These are phyloP conservation scores for Drosophila picticornis DNA, from an alignment of 2,888 invertebrate genomes.

Conservation along the genomic window DNA sequence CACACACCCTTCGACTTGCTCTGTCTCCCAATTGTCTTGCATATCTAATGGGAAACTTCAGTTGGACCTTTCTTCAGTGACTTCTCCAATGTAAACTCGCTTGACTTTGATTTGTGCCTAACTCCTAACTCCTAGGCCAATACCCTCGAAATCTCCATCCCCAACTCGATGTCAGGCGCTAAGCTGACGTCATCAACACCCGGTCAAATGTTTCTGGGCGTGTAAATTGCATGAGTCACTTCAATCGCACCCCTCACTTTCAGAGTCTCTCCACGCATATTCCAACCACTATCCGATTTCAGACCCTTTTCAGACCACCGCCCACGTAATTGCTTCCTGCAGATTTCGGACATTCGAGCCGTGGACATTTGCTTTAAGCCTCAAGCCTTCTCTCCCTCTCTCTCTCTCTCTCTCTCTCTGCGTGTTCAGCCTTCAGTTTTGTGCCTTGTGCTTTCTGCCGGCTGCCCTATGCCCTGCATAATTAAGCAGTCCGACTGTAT, in stretches of 20 bases:
- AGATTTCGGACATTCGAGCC: constrained; percentile 64
- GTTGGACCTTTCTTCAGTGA: constrained; percentile 11
- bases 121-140: constrained; percentile 40
- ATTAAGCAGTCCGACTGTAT: constrained; percentile 62
- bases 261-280: constrained; percentile 11
- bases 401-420: neutral
- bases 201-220: constrained; percentile 32
- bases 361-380: constrained; percentile 16
- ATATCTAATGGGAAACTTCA: constrained; percentile 30
- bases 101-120: constrained; percentile 72
- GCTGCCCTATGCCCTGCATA: constrained; percentile 52
- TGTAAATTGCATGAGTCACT: constrained; percentile 69
- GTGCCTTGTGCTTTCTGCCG: constrained; percentile 1
- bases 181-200: constrained; percentile 74
- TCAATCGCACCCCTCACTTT: constrained; percentile 52
- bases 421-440: neutral
- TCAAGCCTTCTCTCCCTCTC: constrained; percentile 1
- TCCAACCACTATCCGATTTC: constrained; percentile 77
- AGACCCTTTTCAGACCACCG: constrained; percentile 59
- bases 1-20: neutral
- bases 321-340: constrained; percentile 78
- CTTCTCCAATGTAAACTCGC: constrained; percentile 67
- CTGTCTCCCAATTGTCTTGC: constrained; percentile 21
- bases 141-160: constrained; percentile 1
- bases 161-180: constrained; percentile 18